These are phyloP conservation scores for Apostichopus leukothele DNA, from an alignment of 53 echinoderm and acorn worm species.

Conservation along the genomic window DNA sequence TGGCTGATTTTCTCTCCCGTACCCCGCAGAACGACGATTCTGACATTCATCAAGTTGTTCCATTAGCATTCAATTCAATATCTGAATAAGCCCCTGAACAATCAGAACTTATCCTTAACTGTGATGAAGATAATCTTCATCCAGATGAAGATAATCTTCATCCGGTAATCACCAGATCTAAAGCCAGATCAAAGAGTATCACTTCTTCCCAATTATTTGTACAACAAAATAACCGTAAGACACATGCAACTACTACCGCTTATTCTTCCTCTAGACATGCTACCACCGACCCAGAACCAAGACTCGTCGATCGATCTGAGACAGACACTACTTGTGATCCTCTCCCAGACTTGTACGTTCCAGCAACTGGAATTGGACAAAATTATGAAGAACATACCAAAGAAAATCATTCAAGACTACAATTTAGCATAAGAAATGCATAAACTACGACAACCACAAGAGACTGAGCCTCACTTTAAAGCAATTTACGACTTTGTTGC, in stretches of 20 bases:
- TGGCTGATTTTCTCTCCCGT: slow-evolving; percentile 32
- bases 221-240: not conserved
- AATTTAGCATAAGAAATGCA: too few species aligned
- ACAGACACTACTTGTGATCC: not conserved
- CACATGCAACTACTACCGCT: too few species aligned
- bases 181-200: slow-evolving; percentile 23
- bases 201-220: not conserved
- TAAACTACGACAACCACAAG: too few species aligned
- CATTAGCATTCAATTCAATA: not conserved
- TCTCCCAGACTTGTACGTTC: too few species aligned
- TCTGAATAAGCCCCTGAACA: too few species aligned
- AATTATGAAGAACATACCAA: too few species aligned
- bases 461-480: too few species aligned
- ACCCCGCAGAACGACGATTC: slow-evolving; percentile 1
- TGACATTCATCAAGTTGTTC: slow-evolving; percentile 22
- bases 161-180: not conserved
- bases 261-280: not conserved
- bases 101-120: not conserved
- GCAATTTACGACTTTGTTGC: too few species aligned
- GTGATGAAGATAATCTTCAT: not conserved
- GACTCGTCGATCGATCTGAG: too few species aligned
- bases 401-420: too few species aligned
- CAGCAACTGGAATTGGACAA: too few species aligned
- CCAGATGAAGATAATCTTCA: not conserved
- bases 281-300: too few species aligned